These are phyloP conservation scores for Mobula birostris DNA, from an alignment of 2,113 vertebrate species.

Conservation along the genomic window DNA sequence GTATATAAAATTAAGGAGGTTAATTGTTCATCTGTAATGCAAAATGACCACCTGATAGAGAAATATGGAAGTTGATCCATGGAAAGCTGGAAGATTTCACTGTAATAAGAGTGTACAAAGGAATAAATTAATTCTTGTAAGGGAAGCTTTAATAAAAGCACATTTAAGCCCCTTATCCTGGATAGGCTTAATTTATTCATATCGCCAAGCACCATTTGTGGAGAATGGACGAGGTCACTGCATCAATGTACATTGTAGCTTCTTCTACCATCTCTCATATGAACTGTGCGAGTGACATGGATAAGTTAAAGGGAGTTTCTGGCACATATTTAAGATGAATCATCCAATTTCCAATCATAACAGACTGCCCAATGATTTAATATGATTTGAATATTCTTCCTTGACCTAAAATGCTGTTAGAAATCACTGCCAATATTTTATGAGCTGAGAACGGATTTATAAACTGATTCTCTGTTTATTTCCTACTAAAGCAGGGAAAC, in stretches of 20 bases:
- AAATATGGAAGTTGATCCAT: neutral
- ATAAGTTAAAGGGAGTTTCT: slow-evolving; percentile 2
- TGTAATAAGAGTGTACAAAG: neutral
- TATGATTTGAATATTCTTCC: neutral
- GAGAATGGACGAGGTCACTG: neutral
- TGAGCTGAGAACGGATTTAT: neutral
- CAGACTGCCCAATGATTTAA: neutral
- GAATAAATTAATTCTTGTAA: neutral
- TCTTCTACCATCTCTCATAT: neutral
- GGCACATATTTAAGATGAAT: neutral
- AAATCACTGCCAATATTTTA: neutral
- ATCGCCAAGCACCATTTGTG: neutral
- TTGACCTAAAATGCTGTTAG: neutral
- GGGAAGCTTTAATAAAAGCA: neutral
- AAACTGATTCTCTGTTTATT: neutral
- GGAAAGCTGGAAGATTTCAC: neutral
- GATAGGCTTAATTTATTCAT: neutral
- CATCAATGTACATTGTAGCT: neutral
- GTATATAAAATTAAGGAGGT: neutral
- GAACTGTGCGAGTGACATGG: neutral
- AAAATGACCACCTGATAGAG: neutral
- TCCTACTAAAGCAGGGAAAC: neutral
- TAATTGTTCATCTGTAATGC: neutral
- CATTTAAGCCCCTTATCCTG: neutral
- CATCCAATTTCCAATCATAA: neutral